Percentiles rank a stretch among this genome's conserved stretches.
phyloP scores from a whole-genome alignment of 2,113 vertebrate genomes.

The Ceratotherium simum region DNA sequence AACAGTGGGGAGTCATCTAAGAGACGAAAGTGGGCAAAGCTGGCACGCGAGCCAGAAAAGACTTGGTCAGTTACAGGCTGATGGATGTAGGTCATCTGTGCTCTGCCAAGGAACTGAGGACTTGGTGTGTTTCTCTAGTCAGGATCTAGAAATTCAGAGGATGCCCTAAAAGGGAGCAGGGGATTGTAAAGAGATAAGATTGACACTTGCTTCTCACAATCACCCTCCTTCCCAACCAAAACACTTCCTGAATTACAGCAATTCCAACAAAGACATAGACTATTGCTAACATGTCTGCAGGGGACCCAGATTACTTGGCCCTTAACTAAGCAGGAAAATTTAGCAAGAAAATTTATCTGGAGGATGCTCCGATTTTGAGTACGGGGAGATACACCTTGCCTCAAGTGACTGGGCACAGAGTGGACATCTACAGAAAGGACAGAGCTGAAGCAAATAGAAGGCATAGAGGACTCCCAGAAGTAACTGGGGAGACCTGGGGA shows the following conservation, averaged over 20 bases:
- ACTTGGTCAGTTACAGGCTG: neutral
- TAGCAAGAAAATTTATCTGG: neutral
- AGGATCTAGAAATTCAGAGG: slow-evolving; percentile 21
- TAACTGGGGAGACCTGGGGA: neutral
- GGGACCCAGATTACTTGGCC: neutral
- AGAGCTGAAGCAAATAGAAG: neutral
- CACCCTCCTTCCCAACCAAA: neutral
- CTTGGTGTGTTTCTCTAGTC: slow-evolving; percentile 21
- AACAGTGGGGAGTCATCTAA: neutral
- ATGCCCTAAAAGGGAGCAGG: neutral
- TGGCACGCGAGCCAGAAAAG: neutral
- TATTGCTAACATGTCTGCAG: neutral
- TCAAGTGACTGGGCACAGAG: neutral
- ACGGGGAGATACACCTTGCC: neutral
- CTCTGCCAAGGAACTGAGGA: neutral
- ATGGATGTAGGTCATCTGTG: neutral
- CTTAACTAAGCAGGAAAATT: neutral
- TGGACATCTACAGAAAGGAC: neutral
- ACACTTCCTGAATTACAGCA: neutral
- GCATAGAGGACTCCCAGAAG: neutral
- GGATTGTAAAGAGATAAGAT: neutral
- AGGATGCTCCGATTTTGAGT: slow-evolving; percentile 19
- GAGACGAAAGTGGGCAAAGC: slow-evolving; percentile 1
- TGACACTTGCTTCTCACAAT: neutral
- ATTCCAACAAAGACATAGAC: neutral